Conservation (phyloP, 2,113 vertebrate genomes). For the Amphilophus citrinellus region DNA sequence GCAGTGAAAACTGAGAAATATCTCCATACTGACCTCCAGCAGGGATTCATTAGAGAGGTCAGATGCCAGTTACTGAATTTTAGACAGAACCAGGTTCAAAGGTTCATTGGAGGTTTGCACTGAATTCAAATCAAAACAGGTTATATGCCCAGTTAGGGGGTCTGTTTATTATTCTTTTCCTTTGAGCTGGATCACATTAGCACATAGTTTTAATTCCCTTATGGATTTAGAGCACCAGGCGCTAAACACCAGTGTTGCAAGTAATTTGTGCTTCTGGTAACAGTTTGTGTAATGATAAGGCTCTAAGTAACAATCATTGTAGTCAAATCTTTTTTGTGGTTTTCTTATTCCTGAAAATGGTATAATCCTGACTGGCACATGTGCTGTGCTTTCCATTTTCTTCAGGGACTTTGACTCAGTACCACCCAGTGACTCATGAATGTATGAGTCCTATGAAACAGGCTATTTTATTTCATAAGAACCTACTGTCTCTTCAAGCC, state of each 20-base stretch:
- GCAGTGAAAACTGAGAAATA: neutral
- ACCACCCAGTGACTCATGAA: slow-evolving; percentile 43
- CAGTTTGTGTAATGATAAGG: neutral
- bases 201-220: neutral
- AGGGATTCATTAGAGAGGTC: slow-evolving; percentile 25
- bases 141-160: neutral
- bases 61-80: slow-evolving; percentile 25
- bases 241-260: neutral
- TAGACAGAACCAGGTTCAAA: slow-evolving; percentile 6
- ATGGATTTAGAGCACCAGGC: neutral
- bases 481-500: neutral
- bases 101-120: slow-evolving; percentile 14
- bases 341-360: slow-evolving; percentile 24
- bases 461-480: neutral
- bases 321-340: slow-evolving; percentile 16
- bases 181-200: neutral
- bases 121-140: slow-evolving; percentile 19
- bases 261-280: neutral
- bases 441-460: slow-evolving; percentile 15
- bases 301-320: neutral
- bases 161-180: neutral
- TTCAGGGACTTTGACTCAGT: slow-evolving; percentile 26
- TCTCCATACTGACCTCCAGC: slow-evolving; percentile 7
- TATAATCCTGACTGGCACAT: neutral
- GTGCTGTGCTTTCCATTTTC: slow-evolving; percentile 53